phyloP scores from a whole-genome alignment of 1,140 invertebrate genomes.

The Phenacoccus solenopsis region DNA sequence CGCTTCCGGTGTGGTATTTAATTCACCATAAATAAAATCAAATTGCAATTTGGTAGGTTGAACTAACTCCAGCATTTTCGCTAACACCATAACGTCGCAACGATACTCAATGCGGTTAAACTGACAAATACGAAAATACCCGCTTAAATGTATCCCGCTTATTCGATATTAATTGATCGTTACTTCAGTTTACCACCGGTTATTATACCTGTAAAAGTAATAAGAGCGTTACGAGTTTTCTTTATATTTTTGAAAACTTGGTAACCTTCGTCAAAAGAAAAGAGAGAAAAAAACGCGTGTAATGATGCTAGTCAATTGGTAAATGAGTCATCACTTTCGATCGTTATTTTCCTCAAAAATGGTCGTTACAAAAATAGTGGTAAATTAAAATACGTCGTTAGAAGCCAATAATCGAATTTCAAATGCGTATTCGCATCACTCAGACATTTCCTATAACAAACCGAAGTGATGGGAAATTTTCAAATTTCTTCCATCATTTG shows the following conservation, averaged over 20 bases:
- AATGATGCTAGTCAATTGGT: too few relatives aligned
- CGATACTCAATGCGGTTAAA: not conserved
- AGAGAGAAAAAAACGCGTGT: too few relatives aligned
- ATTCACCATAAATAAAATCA: conserved; percentile 23
- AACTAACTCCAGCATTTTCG: not conserved
- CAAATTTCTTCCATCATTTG: too few relatives aligned
- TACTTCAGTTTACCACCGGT: not conserved
- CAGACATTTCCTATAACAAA: too few relatives aligned
- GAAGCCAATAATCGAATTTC: too few relatives aligned
- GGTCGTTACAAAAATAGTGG: too few relatives aligned
- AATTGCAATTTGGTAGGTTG: conserved; percentile 9
- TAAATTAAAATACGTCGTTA: too few relatives aligned
- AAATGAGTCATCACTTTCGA: not conserved
- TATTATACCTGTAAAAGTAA: not conserved
- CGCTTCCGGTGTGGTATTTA: conserved; percentile 22
- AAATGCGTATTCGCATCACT: too few relatives aligned
- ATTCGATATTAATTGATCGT: not conserved
- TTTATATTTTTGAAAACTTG: not conserved
- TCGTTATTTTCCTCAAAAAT: too few relatives aligned
- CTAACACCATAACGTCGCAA: not conserved
- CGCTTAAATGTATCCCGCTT: not conserved
- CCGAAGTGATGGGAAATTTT: too few relatives aligned
- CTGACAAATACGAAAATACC: not conserved
- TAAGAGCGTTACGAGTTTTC: not conserved
- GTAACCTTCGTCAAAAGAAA: not conserved